A percentile compares a stretch with the other conserved stretches of the same genome.
phyloP scores from a whole-genome alignment of 2,888 invertebrate genomes.

The Trachelus troglodyta region DNA sequence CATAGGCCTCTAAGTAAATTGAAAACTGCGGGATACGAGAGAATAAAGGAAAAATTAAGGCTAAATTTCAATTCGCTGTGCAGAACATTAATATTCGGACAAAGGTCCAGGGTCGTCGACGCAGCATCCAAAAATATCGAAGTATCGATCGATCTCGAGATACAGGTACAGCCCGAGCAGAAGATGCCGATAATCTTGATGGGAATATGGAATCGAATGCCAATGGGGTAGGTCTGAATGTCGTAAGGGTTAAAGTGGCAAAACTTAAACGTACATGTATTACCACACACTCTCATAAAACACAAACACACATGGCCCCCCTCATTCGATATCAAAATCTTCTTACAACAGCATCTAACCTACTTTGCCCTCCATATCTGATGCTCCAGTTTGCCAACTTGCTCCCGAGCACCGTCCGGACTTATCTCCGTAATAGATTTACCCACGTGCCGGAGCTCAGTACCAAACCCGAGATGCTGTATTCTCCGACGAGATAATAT shows the following conservation, averaged over 20 bases:
- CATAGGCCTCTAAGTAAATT: conserved; percentile 24
- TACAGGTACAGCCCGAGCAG: too few species aligned
- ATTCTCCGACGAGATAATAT: too few species aligned
- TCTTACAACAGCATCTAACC: background rate
- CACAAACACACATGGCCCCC: too few species aligned
- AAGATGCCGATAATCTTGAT: background rate
- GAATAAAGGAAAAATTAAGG: too few species aligned
- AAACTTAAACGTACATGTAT: background rate
- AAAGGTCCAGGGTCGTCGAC: background rate
- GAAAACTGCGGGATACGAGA: conserved; percentile 7
- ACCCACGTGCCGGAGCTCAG: conserved; percentile 20
- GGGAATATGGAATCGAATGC: background rate
- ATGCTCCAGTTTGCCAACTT: conserved; percentile 35
- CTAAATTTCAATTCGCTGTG: too few species aligned
- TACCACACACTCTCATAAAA: background rate
- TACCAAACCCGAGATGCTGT: too few species aligned
- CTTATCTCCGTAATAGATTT: conserved; percentile 45
- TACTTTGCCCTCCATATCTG: conserved; percentile 24
- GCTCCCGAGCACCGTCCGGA: conserved; percentile 25
- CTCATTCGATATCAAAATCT: background rate
- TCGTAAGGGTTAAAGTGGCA: background rate
- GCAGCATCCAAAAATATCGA: background rate
- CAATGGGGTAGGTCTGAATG: background rate
- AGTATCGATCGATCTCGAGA: background rate
- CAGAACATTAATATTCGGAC: fast-evolving